These are phyloP conservation scores for Aphelenchoides avenae DNA, from an alignment of 1,140 invertebrate species.

Conservation along the genomic window DNA sequence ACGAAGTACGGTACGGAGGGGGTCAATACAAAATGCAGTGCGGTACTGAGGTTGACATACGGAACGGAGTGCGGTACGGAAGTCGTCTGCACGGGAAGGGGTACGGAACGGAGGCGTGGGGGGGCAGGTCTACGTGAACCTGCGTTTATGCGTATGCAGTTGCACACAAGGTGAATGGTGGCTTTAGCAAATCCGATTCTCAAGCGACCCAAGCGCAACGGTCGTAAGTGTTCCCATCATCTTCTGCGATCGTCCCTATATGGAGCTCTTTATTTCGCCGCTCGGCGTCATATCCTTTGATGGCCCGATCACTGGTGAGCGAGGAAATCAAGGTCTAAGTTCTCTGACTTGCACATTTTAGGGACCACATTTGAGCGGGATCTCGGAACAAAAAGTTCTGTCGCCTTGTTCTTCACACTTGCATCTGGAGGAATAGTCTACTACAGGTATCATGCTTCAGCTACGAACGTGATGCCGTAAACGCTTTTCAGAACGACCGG, in stretches of 20 bases:
- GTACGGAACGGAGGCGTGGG: too few species aligned
- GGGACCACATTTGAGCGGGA: constrained; percentile 17
- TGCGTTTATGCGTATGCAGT: too few species aligned
- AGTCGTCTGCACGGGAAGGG: too few species aligned
- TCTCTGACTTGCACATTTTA: not conserved
- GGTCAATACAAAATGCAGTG: too few species aligned
- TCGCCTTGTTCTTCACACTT: constrained; percentile 26
- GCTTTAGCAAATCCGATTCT: constrained; percentile 3
- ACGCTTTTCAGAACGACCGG: constrained; percentile 4
- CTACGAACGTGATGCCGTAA: not conserved
- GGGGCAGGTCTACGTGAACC: too few species aligned
- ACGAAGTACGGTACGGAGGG: too few species aligned
- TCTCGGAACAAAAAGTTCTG: constrained; percentile 19
- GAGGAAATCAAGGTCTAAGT: not conserved
- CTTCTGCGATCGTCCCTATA: constrained; percentile 31
- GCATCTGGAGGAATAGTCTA: constrained; percentile 17
- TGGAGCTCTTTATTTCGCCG: constrained; percentile 16
- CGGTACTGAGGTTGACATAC: too few species aligned
- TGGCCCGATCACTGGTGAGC: constrained; percentile 16
- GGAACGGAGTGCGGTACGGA: too few species aligned
- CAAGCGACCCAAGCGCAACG: not conserved
- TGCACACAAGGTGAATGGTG: not conserved
- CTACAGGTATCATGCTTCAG: constrained; percentile 9
- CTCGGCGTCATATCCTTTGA: constrained; percentile 24
- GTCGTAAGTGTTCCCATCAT: constrained; percentile 7